phyloP scores from a whole-genome alignment of 2,888 invertebrate genomes.

The Polylopha cassiicola region DNA sequence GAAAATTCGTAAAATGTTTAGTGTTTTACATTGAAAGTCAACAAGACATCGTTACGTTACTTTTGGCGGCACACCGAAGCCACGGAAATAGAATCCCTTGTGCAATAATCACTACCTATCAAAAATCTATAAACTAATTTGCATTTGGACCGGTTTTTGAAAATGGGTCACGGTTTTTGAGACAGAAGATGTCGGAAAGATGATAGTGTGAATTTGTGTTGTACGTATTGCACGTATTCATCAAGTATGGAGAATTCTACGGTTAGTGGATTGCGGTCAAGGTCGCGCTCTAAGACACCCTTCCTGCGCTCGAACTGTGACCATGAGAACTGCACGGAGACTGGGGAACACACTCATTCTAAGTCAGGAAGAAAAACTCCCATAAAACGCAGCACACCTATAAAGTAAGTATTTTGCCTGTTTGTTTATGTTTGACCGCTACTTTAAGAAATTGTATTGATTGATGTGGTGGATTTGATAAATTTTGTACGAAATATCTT shows the following conservation, averaged over 20 bases:
- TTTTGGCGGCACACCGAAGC: conserved; percentile 72
- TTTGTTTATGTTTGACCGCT: conserved; percentile 8
- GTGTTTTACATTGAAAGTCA: conserved; percentile 14
- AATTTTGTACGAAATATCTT: too few relatives aligned
- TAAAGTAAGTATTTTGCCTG: conserved; percentile 58
- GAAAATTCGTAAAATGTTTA: conserved; percentile 1
- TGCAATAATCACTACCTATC: conserved; percentile 52
- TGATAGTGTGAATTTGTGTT: conserved; percentile 33
- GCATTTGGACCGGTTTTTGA: conserved; percentile 35
- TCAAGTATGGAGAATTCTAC: conserved; percentile 60
- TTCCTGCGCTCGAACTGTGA: conserved; percentile 78
- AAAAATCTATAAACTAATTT: conserved; percentile 42
- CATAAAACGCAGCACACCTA: conserved; percentile 64
- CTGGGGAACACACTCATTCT: conserved; percentile 69
- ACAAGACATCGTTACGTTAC: conserved; percentile 44
- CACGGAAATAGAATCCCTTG: conserved; percentile 74
- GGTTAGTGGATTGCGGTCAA: conserved; percentile 78
- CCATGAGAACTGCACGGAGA: conserved; percentile 73
- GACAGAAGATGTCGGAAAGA: conserved; percentile 32
- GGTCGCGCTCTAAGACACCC: conserved; percentile 84
- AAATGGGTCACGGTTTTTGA: conserved; percentile 37
- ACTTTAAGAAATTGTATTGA: neutral
- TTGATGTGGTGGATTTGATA: too few relatives aligned
- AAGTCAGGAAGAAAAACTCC: conserved; percentile 73
- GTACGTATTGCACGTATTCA: conserved; percentile 15